phyloP scores from a whole-genome alignment of 1,140 invertebrate genomes.

The Platyscapa corneri region DNA sequence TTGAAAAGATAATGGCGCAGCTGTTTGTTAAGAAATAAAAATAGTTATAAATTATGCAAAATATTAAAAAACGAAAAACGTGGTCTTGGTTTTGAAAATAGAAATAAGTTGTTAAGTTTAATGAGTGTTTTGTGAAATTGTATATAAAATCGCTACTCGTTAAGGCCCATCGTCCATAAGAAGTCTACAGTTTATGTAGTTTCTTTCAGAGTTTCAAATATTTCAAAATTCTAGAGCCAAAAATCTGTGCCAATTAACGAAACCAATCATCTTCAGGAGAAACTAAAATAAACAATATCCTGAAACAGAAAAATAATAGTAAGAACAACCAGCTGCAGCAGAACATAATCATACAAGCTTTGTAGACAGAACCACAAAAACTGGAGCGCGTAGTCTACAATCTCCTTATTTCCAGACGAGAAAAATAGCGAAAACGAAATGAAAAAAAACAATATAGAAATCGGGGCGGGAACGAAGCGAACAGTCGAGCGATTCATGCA shows the following conservation, averaged over 20 bases:
- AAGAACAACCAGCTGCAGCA: slow-evolving; percentile 1
- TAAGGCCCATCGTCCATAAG: background rate
- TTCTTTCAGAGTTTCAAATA: slow-evolving; percentile 4
- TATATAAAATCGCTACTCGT: background rate
- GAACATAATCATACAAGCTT: background rate
- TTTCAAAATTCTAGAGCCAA: background rate
- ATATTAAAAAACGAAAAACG: too few relatives aligned
- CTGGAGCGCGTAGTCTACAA: background rate
- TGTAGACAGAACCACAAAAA: slow-evolving; percentile 6
- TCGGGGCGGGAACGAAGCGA: background rate
- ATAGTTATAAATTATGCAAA: too few relatives aligned
- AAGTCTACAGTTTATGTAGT: background rate
- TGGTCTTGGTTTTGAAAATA: background rate
- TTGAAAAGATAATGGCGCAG: too few relatives aligned
- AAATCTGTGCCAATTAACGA: slow-evolving; percentile 2
- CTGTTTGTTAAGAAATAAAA: too few relatives aligned
- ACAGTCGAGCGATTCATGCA: slow-evolving; percentile 23
- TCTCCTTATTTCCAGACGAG: background rate
- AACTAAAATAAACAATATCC: background rate
- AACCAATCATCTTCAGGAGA: background rate
- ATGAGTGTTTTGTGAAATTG: background rate
- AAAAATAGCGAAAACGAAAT: background rate
- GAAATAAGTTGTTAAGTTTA: background rate
- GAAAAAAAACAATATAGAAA: slow-evolving; percentile 7
- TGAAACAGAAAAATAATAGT: background rate